phyloP scores from a whole-genome alignment of 92 coral and sea anemone genomes.

The Heteractis magnifica region DNA sequence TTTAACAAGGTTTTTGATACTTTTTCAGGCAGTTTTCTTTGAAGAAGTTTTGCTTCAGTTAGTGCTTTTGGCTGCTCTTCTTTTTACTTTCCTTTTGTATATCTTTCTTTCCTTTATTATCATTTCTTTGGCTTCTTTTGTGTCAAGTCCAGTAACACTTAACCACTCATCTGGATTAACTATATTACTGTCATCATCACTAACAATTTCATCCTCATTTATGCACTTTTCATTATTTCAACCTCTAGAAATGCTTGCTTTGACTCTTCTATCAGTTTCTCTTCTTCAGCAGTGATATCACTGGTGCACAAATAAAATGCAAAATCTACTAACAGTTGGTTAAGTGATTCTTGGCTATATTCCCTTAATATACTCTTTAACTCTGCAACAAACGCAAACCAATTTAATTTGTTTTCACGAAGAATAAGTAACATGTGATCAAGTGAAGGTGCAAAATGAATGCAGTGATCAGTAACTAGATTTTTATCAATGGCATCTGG shows the following conservation, averaged over 20 bases:
- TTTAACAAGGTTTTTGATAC: constrained; percentile 41
- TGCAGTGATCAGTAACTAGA: not conserved
- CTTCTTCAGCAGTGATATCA: constrained; percentile 51
- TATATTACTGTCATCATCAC: no score
- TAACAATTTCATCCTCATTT: constrained; percentile 51
- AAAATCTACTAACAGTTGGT: constrained; percentile 51
- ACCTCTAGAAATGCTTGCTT: constrained; percentile 53
- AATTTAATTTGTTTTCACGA: constrained; percentile 48
- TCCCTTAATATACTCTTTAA: constrained; percentile 18
- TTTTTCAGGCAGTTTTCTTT: constrained; percentile 48
- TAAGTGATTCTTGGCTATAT: constrained; percentile 35
- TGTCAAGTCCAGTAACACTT: constrained; percentile 30
- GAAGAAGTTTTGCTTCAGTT: constrained; percentile 44
- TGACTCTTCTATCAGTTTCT: constrained; percentile 35
- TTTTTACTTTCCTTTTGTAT: constrained; percentile 16
- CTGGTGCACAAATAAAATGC: constrained; percentile 34
- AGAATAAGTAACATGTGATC: constrained; percentile 49
- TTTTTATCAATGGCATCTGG: constrained; percentile 19
- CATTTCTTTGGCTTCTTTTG: constrained; percentile 52
- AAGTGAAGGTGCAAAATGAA: constrained; percentile 33
- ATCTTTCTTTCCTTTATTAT: constrained; percentile 54
- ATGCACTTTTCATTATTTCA: not conserved
- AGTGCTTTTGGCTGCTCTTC: constrained; percentile 36
- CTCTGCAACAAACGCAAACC: constrained; percentile 57
- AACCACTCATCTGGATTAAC: constrained; percentile 51